phyloP scores from a whole-genome alignment of 2,797 vertebrate species.

The Acipenser ruthenus region DNA sequence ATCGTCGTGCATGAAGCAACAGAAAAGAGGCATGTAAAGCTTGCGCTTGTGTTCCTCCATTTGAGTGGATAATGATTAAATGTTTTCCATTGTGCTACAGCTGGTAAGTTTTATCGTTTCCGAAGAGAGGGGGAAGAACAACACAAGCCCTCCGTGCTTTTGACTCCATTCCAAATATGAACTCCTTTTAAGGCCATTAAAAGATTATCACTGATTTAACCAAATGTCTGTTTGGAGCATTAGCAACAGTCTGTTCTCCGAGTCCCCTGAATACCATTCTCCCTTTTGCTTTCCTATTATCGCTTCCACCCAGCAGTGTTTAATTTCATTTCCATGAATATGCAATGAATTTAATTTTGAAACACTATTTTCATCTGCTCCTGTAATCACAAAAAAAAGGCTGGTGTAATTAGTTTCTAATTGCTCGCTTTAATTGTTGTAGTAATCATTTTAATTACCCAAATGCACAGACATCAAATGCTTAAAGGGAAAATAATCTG shows the following conservation, averaged over 20 bases:
- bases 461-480: conserved; percentile 98
- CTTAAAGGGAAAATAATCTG: conserved; percentile 97
- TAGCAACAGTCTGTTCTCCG: conserved; percentile 85
- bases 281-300: conserved; percentile 82
- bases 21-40: conserved; percentile 76
- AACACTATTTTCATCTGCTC: conserved; percentile 99
- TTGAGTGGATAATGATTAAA: conserved; percentile 95
- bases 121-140: conserved; percentile 53
- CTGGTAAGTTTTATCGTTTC: conserved; percentile 85
- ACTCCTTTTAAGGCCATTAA: conserved; percentile 98
- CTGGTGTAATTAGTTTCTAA: conserved; percentile 99
- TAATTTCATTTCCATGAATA: conserved; percentile 99
- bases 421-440: conserved; percentile 99
- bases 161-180: conserved; percentile 95
- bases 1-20: conserved; percentile 78
- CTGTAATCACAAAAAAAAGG: conserved; percentile 98
- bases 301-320: conserved; percentile 97
- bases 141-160: conserved; percentile 79
- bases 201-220: conserved; percentile 99
- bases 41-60: conserved; percentile 77
- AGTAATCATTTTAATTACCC: conserved; percentile 99
- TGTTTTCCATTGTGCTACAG: conserved; percentile 91
- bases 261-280: conserved; percentile 83
- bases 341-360: conserved; percentile 99
- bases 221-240: conserved; percentile 93